Conservation (phyloP, 1,140 invertebrate species). For the Steinernema feltiae region DNA sequence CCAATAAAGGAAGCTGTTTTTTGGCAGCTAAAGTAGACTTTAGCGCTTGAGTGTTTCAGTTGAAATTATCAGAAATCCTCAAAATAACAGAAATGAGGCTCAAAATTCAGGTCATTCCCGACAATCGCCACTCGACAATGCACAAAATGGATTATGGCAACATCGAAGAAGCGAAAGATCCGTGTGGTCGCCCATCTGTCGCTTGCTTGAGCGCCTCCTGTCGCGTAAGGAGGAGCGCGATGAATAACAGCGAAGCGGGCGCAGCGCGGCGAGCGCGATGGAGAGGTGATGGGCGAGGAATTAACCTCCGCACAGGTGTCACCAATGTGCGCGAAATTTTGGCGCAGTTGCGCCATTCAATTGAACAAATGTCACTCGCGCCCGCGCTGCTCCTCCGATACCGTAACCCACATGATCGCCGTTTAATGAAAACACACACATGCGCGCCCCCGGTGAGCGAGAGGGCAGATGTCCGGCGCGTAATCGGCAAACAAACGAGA, state of each 20-base stretch:
- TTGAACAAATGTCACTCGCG: not conserved
- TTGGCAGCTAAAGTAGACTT: too few species aligned
- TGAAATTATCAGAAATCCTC: too few species aligned
- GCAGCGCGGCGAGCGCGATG: too few species aligned
- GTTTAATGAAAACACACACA: too few species aligned
- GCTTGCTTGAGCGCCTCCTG: not conserved
- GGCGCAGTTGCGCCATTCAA: not conserved
- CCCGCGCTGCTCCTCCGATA: not conserved
- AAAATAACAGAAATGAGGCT: too few species aligned
- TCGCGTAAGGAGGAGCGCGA: not conserved
- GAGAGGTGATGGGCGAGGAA: not conserved
- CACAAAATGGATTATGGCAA: slow-evolving; percentile 3
- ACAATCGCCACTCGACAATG: not conserved
- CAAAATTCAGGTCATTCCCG: too few species aligned
- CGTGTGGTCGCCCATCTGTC: slow-evolving; percentile 10
- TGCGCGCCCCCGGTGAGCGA: too few species aligned
- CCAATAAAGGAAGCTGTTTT: too few species aligned
- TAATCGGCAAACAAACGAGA: not conserved
- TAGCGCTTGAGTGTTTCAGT: too few species aligned
- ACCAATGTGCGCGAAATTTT: not conserved
- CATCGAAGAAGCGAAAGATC: not conserved
- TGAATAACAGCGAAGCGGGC: too few species aligned
- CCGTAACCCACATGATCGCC: too few species aligned
- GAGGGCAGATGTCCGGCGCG: not conserved
- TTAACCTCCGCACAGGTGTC: slow-evolving; percentile 8